These are phyloP conservation scores for Pomacea maculata DNA, from an alignment of 1,140 invertebrate species.

Conservation along the genomic window DNA sequence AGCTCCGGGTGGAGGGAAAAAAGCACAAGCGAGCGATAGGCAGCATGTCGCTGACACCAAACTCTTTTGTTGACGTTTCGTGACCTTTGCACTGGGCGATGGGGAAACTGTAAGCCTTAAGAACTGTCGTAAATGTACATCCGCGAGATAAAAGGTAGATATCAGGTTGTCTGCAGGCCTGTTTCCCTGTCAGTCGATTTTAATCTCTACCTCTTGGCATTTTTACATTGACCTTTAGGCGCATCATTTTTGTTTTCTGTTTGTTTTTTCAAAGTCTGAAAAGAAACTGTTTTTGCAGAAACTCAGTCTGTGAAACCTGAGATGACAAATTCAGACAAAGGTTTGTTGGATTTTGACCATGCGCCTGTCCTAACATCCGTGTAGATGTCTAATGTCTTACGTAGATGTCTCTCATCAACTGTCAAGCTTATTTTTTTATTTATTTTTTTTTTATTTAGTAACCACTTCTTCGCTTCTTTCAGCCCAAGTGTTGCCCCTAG, in stretches of 20 bases:
- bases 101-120: too few relatives aligned
- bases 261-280: neutral
- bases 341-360: slow-evolving; percentile 8
- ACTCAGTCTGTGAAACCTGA: slow-evolving; percentile 18
- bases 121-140: too few relatives aligned
- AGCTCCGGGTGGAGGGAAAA: too few relatives aligned
- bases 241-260: neutral
- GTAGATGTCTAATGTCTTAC: neutral
- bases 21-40: too few relatives aligned
- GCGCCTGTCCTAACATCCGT: too few relatives aligned
- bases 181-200: neutral
- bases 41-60: too few relatives aligned
- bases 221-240: neutral
- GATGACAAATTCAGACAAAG: slow-evolving; percentile 20
- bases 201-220: neutral
- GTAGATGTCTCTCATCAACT: neutral
- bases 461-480: neutral
- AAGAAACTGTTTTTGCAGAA: slow-evolving; percentile 13
- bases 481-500: neutral
- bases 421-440: too few relatives aligned
- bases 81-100: too few relatives aligned
- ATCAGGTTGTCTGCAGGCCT: neutral
- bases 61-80: too few relatives aligned
- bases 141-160: neutral
- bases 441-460: neutral